Evolutionary conservation across 2,797 vertebrate species (phyloP).

Genomic region (Sebastes iracundus): DNA sequence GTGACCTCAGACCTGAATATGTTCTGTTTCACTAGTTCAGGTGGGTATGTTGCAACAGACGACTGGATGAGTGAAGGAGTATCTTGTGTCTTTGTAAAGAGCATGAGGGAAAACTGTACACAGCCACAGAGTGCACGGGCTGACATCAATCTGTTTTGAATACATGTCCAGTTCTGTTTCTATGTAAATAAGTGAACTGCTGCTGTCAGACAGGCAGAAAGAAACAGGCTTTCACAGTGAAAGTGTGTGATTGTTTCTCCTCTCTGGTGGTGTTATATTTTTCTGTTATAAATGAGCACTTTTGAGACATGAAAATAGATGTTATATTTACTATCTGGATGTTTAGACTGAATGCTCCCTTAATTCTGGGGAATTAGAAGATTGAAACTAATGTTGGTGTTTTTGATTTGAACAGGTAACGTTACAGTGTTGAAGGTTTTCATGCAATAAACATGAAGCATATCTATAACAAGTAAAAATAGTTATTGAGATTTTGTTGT

Average conservation of each 20-base stretch:
- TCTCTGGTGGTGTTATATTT: not conserved
- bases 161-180: slow-evolving; percentile 21
- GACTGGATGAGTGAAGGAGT: not conserved
- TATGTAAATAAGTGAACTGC: slow-evolving; percentile 5
- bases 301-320: not conserved
- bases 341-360: not conserved
- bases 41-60: not conserved
- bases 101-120: slow-evolving; percentile 5
- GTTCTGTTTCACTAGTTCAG: not conserved
- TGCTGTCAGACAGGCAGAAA: not conserved
- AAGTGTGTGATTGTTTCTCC: not conserved
- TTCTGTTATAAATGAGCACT: not conserved
- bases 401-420: not conserved
- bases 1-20: fast-evolving
- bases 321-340: not conserved
- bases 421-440: not conserved
- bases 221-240: not conserved
- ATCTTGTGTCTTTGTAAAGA: not conserved
- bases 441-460: not conserved
- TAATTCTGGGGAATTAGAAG: not conserved
- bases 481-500: not conserved
- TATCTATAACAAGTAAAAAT: not conserved
- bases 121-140: not conserved
- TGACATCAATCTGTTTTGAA: slow-evolving; percentile 29
- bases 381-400: not conserved